Conservation (phyloP, 2,113 vertebrate species). For the Epinephelus lanceolatus region DNA sequence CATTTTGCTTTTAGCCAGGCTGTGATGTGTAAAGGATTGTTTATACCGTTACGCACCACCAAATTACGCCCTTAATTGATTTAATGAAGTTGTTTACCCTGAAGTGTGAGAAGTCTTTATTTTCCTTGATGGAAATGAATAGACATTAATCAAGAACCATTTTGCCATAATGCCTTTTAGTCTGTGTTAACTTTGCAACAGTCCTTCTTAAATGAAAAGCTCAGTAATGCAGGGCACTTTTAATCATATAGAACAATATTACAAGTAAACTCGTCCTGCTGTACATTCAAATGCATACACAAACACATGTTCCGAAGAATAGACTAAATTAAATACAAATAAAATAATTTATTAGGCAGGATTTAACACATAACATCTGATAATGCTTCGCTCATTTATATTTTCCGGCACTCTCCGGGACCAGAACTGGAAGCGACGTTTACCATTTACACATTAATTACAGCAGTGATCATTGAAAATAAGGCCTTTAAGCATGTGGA, state of each 20-base stretch:
- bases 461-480: slow-evolving; percentile 43
- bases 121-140: slow-evolving; percentile 63
- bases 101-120: slow-evolving; percentile 57
- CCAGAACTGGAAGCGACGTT: slow-evolving; percentile 21
- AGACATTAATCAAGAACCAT: slow-evolving; percentile 59
- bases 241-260: background rate
- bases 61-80: slow-evolving; percentile 73
- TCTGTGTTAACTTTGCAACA: slow-evolving; percentile 33
- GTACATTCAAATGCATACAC: background rate
- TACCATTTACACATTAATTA: slow-evolving; percentile 39
- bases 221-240: background rate
- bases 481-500: slow-evolving; percentile 33
- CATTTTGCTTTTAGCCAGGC: slow-evolving; percentile 33
- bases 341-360: slow-evolving; percentile 6
- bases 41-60: slow-evolving; percentile 37
- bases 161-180: slow-evolving; percentile 56
- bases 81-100: slow-evolving; percentile 74
- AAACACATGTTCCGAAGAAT: background rate
- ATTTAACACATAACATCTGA: background rate
- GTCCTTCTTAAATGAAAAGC: slow-evolving; percentile 22
- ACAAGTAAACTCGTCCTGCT: background rate
- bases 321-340: background rate
- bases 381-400: slow-evolving; percentile 12
- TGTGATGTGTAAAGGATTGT: slow-evolving; percentile 50
- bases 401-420: slow-evolving; percentile 13